These are phyloP conservation scores for Mythimna ferrago DNA, from an alignment of 2,888 invertebrate genomes.

Conservation along the genomic window DNA sequence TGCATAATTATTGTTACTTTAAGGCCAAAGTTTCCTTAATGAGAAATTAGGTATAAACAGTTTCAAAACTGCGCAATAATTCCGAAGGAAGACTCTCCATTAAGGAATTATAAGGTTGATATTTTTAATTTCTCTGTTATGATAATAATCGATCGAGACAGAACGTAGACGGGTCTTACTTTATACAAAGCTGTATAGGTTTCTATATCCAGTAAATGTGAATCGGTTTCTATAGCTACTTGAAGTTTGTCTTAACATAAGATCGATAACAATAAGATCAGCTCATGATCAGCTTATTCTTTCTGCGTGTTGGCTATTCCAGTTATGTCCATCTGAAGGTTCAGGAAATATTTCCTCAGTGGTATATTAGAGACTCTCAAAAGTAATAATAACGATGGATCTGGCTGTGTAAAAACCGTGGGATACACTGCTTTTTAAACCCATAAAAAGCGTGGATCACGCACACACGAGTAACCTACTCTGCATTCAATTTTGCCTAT, in stretches of 20 bases:
- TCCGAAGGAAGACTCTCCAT: not conserved
- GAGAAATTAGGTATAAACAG: conserved; percentile 17
- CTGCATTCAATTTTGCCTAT: conserved; percentile 47
- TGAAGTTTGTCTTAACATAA: not conserved
- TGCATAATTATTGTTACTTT: conserved; percentile 18
- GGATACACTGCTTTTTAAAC: not conserved
- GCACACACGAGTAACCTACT: conserved; percentile 13
- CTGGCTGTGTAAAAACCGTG: not conserved
- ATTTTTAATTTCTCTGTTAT: conserved; percentile 32
- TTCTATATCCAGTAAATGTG: conserved; percentile 4
- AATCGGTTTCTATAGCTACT: conserved; percentile 6
- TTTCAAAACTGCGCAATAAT: not conserved
- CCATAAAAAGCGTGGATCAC: conserved; percentile 11
- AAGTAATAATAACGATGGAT: not conserved
- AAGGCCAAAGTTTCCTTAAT: conserved; percentile 27
- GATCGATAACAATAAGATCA: not conserved
- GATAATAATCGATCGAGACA: conserved; percentile 38
- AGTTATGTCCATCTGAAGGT: not conserved
- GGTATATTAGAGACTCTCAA: not conserved
- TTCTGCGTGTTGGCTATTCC: not conserved
- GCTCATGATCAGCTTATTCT: not conserved
- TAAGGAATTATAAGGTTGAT: conserved; percentile 2
- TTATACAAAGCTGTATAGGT: conserved; percentile 7
- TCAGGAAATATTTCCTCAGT: no score
- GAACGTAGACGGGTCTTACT: conserved; percentile 11